phyloP scores from a whole-genome alignment of 2,888 invertebrate species.

The Perdita meconis region DNA sequence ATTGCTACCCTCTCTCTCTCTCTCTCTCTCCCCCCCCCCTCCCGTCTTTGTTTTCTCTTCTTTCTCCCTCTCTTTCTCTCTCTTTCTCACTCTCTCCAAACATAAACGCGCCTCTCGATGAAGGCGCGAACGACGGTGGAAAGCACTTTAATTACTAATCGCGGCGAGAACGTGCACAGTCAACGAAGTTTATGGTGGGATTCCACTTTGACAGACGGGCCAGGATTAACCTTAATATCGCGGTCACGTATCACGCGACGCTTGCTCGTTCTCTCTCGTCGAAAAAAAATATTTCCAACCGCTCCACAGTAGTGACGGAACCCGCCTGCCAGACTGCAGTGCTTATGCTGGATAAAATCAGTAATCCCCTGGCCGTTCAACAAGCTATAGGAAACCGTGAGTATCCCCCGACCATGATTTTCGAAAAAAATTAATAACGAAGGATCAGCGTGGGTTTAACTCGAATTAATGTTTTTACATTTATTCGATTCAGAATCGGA shows the following conservation, averaged over 20 bases:
- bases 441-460: neutral
- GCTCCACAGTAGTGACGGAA: slow-evolving; percentile 41
- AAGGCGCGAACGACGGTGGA: slow-evolving; percentile 42
- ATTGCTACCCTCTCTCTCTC: no score
- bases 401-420: slow-evolving; percentile 28
- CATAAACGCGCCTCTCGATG: slow-evolving; percentile 51
- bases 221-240: slow-evolving; percentile 64
- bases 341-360: slow-evolving; percentile 54
- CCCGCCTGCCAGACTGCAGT: slow-evolving; percentile 51
- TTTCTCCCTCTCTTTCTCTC: slow-evolving; percentile 23
- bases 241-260: slow-evolving; percentile 45
- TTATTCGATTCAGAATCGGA: no score
- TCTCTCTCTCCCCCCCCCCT: neutral
- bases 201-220: slow-evolving; percentile 59
- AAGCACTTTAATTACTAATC: slow-evolving; percentile 68
- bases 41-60: neutral
- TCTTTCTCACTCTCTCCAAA: neutral
- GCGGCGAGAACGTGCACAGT: slow-evolving; percentile 29
- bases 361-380: slow-evolving; percentile 41
- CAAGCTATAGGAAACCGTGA: slow-evolving; percentile 22
- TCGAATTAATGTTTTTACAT: no score
- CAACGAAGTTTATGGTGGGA: slow-evolving; percentile 55
- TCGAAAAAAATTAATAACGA: neutral
- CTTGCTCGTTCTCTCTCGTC: slow-evolving; percentile 24
- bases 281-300: slow-evolving; percentile 48